Evolutionary conservation across 2,888 invertebrate genomes (phyloP), one percentile per base, ranked within the genome.

Genomic region (Leptinotarsa juncta): DNA sequence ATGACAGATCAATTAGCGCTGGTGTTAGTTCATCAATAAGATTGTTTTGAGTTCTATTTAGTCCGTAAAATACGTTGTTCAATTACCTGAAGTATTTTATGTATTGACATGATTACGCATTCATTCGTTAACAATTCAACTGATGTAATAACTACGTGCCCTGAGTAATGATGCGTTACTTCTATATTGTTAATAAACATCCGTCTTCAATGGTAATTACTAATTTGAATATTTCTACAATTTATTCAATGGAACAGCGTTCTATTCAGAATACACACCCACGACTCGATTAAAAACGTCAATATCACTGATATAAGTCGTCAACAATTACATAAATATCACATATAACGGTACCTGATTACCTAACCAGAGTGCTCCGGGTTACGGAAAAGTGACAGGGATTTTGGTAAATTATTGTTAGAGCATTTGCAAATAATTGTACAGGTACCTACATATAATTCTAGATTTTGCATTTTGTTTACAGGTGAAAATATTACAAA

Each of bases 201-300:
- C 62, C 62, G 62, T 42, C n/a, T 62, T 62, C 62, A 42, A 32
- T 42, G 42, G 16, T 62, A 62, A 62, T 62, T 62, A 42, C 62
- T 32, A 18, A 62, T 62, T 32, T 62, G 62, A 26, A 62, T 62
- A 62, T n/a, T n/a, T 62, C 42, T n/a, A n/a, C 32, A 42, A 62
- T 62, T n/a, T 32, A 62, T 62, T 62, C 26, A 62, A 32, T 62
- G 62, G n/a, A 62, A 42, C 32, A 62, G 32, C 18, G 5, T 12
- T 26, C 16, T 26, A 62, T 32, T 62, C 62, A n/a, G 15, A 57
- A 57, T 23, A 62, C 62, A 62, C 62, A 42, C 62, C 62, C 42
- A 62, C 15, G n/a, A 60, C 20, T 16, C 15, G 4, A 15, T 23
- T 60, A 26, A 62, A 62, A 62, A 32, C 42, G 62, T 16, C 62